These are phyloP conservation scores for Callimico goeldii DNA, from an alignment of 2,797 vertebrate genomes.

Conservation along the genomic window DNA sequence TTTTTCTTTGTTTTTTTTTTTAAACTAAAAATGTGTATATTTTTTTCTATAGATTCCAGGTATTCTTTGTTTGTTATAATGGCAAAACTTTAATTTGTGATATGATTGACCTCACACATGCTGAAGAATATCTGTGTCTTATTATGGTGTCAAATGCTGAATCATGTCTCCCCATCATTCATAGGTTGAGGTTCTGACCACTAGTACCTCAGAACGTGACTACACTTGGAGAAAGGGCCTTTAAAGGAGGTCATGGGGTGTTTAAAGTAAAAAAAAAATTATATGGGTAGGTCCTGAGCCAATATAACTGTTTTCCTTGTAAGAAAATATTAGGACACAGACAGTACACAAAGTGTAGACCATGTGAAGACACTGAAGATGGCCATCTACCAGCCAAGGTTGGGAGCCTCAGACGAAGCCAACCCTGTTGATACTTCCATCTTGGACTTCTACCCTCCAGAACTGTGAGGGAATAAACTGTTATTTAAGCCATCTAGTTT, in stretches of 20 bases:
- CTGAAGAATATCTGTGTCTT: background rate
- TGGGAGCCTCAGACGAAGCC: background rate
- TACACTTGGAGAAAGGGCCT: background rate
- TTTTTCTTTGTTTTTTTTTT: background rate
- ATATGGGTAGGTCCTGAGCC: background rate
- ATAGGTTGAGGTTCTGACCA: background rate
- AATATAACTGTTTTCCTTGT: background rate
- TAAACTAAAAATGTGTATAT: background rate
- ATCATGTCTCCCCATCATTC: background rate
- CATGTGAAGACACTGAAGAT: background rate
- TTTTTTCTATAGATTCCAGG: background rate
- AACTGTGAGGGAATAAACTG: background rate
- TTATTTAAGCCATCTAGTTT: background rate
- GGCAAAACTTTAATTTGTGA: background rate
- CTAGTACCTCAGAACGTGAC: background rate
- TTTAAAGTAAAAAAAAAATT: background rate
- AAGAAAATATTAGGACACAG: background rate
- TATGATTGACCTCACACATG: background rate
- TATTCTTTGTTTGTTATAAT: background rate
- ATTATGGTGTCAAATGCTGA: background rate
- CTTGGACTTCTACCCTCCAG: background rate
- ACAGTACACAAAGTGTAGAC: background rate
- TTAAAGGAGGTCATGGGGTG: background rate
- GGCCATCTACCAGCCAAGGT: background rate
- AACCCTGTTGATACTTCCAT: background rate